A percentile compares a stretch with the other conserved stretches of the same genome.
These are phyloP conservation scores for Paracentrotus lividus DNA, from an alignment of 53 echinoderm and acorn worm genomes.

Conservation along the genomic window DNA sequence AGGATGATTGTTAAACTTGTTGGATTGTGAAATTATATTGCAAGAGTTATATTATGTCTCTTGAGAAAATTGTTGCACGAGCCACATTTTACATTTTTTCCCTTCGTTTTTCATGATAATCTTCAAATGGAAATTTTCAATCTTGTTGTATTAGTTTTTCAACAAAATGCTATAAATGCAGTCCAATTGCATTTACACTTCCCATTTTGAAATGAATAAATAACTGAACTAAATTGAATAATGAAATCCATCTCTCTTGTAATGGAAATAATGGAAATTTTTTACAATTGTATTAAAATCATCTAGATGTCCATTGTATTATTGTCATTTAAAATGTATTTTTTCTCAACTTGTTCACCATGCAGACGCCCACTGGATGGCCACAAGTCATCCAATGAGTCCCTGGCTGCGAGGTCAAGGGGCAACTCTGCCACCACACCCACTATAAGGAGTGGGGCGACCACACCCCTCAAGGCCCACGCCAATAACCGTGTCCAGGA, in stretches of 20 bases:
- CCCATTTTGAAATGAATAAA: no score
- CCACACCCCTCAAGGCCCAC: constrained; percentile 73
- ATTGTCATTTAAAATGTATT: background rate
- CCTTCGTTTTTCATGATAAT: background rate
- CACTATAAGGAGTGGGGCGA: constrained; percentile 74
- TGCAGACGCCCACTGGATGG: constrained; percentile 85
- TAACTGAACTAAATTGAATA: no score
- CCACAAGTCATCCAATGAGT: constrained; percentile 86
- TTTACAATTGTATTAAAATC: no score
- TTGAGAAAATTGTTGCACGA: no score
- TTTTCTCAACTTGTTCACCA: background rate
- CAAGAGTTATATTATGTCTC: no score
- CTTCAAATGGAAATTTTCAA: background rate
- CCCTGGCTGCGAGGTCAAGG: constrained; percentile 76
- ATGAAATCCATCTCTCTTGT: no score
- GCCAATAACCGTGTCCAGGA: constrained; percentile 85
- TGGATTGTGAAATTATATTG: background rate
- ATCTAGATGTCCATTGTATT: no score
- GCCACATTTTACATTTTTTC: no score
- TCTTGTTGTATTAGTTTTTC: background rate
- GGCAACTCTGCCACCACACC: constrained; percentile 65
- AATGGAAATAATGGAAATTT: no score
- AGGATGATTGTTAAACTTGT: no score
- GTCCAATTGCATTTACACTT: no score
- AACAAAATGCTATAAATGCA: no score